These are phyloP conservation scores for Spizaetus ornatus DNA, from an alignment of 2,113 vertebrate genomes.

Conservation along the genomic window DNA sequence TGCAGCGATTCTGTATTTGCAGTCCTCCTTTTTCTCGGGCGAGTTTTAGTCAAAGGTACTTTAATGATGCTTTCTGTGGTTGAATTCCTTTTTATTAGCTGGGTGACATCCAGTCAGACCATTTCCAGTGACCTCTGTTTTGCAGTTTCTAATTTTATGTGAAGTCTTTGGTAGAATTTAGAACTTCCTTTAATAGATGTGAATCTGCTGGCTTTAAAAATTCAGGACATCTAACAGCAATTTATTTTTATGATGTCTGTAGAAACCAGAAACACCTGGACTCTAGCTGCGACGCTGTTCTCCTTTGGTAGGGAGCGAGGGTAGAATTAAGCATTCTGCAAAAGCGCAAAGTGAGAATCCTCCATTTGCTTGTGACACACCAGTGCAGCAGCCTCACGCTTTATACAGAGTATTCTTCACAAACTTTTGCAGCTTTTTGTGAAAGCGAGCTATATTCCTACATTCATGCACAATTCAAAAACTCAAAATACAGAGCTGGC, in stretches of 20 bases:
- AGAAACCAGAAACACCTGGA: conserved; percentile 1
- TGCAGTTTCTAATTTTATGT: conserved; percentile 35
- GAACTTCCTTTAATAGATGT: background rate
- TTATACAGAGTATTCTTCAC: background rate
- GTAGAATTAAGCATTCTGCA: background rate
- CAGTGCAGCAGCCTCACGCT: background rate
- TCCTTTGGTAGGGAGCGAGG: background rate
- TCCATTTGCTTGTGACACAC: background rate
- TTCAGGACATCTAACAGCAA: background rate
- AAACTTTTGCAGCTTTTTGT: background rate
- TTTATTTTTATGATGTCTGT: conserved; percentile 22
- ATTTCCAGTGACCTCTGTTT: conserved; percentile 13
- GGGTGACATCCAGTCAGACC: conserved; percentile 1
- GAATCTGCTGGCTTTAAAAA: conserved; percentile 30
- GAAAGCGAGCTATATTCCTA: background rate
- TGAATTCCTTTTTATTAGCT: background rate
- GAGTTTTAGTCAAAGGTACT: background rate
- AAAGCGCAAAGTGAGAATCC: background rate
- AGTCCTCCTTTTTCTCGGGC: background rate
- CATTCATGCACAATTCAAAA: background rate
- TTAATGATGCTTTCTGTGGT: background rate
- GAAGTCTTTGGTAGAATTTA: background rate
- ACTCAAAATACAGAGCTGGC: background rate
- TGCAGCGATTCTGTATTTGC: background rate
- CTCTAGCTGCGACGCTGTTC: background rate